A percentile compares a stretch with the other conserved stretches of the same genome.
Conservation (phyloP, 53 echinoderm and acorn worm genomes). For the Antedon mediterranea region DNA sequence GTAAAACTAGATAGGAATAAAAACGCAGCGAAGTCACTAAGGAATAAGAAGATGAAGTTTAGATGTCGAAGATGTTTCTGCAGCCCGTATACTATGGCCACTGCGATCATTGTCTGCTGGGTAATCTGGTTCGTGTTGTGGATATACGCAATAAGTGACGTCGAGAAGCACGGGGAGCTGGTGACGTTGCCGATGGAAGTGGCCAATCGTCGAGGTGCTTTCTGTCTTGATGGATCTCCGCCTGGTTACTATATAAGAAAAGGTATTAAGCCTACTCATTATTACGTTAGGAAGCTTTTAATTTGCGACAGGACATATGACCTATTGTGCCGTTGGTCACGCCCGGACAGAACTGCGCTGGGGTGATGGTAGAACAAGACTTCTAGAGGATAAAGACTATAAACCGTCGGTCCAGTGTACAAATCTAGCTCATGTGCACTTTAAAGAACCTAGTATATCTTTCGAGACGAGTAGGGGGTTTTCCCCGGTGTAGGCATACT, state of each 20-base stretch:
- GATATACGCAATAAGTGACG: background rate
- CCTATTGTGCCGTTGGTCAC: too few species aligned
- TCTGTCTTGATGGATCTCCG: slow-evolving; percentile 59
- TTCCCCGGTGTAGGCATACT: too few species aligned
- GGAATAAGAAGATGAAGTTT: background rate
- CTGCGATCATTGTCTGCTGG: background rate
- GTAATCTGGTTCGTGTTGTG: background rate
- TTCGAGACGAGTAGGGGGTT: too few species aligned
- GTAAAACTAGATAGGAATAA: background rate
- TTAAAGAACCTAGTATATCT: too few species aligned
- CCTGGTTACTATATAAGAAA: slow-evolving; percentile 61
- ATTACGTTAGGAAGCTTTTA: too few species aligned
- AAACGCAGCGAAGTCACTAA: background rate
- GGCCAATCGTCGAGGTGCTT: slow-evolving; percentile 39
- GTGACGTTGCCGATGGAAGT: slow-evolving; percentile 21
- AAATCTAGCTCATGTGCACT: too few species aligned
- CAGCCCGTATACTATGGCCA: background rate
- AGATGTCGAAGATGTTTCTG: background rate
- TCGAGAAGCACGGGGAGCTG: background rate
- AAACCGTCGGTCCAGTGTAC: too few species aligned
- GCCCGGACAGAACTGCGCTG: too few species aligned
- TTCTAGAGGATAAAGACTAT: too few species aligned
- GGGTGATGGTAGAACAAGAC: too few species aligned
- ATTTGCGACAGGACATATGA: too few species aligned
- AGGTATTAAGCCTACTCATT: too few species aligned